Conservation (phyloP, 2,888 invertebrate species). For the Drepana falcataria region DNA sequence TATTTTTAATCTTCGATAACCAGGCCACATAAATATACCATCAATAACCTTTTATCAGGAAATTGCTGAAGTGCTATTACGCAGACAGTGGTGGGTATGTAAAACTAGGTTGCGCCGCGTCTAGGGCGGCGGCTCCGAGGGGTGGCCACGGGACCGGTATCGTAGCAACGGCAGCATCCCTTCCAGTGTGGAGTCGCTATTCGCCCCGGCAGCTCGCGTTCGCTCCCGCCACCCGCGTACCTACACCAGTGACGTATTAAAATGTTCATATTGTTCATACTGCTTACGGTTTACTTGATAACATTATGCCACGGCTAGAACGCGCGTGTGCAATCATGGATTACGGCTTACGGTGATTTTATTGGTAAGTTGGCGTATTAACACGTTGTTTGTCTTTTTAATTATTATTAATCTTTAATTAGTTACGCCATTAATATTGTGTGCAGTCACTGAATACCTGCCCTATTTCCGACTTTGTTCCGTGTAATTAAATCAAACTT, state of each 20-base stretch:
- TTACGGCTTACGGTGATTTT: conserved; percentile 31
- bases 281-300: conserved; percentile 70
- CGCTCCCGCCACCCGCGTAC: conserved; percentile 9
- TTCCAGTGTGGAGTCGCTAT: conserved; percentile 59
- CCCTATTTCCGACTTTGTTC: conserved; percentile 1
- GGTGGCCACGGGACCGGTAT: conserved; percentile 62
- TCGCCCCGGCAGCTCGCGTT: conserved; percentile 47
- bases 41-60: conserved; percentile 65
- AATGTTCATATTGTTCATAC: conserved; percentile 70
- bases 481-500: conserved; percentile 1
- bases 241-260: conserved; percentile 18
- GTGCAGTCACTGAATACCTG: background rate
- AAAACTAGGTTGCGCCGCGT: conserved; percentile 70
- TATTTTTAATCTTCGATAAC: conserved; percentile 16
- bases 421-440: too few relatives aligned
- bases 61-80: conserved; percentile 72
- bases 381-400: background rate
- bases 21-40: conserved; percentile 44
- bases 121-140: conserved; percentile 66
- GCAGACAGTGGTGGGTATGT: conserved; percentile 65
- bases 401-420: too few relatives aligned
- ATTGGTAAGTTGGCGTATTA: conserved; percentile 26
- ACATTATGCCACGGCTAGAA: conserved; percentile 64
- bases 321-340: conserved; percentile 40
- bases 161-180: conserved; percentile 77